Percentiles rank a stretch among this genome's conserved stretches.
These are phyloP conservation scores for Gallinago stenura DNA, from an alignment of 2,797 vertebrate species.

Conservation along the genomic window DNA sequence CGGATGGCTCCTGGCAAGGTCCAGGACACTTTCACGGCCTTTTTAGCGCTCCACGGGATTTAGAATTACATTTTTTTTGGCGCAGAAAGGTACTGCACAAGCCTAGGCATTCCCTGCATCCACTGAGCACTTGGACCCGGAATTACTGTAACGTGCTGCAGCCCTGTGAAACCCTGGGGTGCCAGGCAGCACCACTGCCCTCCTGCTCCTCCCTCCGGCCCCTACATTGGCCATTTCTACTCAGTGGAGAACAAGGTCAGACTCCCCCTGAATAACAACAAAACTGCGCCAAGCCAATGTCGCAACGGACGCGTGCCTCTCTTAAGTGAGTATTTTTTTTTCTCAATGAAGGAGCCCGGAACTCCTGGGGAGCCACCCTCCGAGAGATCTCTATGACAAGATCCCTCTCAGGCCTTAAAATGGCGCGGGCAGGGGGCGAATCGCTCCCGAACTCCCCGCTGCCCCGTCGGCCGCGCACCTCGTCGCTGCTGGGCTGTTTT, in stretches of 20 bases:
- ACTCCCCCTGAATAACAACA: accelerated
- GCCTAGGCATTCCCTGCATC: neutral
- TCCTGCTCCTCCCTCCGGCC: neutral
- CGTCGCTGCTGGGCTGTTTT: accelerated
- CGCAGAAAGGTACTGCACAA: neutral
- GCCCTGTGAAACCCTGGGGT: accelerated
- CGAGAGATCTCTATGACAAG: accelerated
- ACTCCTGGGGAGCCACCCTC: accelerated
- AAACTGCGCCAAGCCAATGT: accelerated
- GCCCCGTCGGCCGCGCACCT: accelerated
- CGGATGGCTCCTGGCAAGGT: conserved; percentile 15
- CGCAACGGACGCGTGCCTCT: accelerated
- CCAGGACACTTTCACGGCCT: neutral
- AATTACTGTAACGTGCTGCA: accelerated
- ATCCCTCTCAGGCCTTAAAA: neutral
- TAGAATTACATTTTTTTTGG: neutral
- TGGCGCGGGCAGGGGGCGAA: neutral
- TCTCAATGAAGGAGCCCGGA: accelerated
- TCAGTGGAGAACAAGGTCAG: accelerated
- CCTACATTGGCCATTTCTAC: accelerated
- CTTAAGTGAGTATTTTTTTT: accelerated
- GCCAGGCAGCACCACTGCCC: neutral
- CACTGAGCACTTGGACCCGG: neutral
- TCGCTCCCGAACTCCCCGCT: neutral
- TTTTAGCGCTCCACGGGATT: neutral